Conservation (phyloP, 2,113 vertebrate species). For the Ellobius talpinus region DNA sequence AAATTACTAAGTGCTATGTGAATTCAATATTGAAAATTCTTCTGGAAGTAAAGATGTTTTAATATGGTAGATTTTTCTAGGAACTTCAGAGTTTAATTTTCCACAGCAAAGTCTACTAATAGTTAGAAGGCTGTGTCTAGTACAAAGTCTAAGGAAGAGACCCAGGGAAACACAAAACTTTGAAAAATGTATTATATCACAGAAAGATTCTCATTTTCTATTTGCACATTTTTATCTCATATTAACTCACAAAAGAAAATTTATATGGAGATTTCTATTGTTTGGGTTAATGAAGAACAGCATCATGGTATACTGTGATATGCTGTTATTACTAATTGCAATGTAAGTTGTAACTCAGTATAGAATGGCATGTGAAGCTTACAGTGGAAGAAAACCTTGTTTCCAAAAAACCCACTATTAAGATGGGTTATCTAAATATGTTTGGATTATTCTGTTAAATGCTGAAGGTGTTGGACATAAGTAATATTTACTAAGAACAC, state of each 20-base stretch:
- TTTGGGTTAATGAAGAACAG: background rate
- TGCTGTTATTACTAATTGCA: background rate
- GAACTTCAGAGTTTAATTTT: background rate
- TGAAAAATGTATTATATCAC: background rate
- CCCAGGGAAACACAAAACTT: background rate
- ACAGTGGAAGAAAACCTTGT: background rate
- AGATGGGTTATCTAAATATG: background rate
- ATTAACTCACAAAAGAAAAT: background rate
- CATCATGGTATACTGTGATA: background rate
- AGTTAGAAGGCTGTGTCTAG: too few species aligned
- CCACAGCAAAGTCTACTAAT: background rate
- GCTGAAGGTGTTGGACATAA: background rate
- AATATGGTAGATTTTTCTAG: background rate
- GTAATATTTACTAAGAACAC: background rate
- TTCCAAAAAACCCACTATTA: background rate
- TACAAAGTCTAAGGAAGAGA: background rate
- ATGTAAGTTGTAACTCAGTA: background rate
- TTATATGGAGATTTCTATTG: background rate
- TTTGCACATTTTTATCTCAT: background rate
- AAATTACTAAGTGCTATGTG: background rate
- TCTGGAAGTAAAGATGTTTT: slow-evolving; percentile 23
- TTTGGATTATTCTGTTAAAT: background rate
- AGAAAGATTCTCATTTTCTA: too few species aligned
- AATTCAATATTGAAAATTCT: background rate
- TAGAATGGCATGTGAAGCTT: background rate